Evolutionary conservation across 2,888 invertebrate genomes (phyloP), one percentile per base, ranked within the genome.

Genomic region (Diadegma fenestrale): DNA sequence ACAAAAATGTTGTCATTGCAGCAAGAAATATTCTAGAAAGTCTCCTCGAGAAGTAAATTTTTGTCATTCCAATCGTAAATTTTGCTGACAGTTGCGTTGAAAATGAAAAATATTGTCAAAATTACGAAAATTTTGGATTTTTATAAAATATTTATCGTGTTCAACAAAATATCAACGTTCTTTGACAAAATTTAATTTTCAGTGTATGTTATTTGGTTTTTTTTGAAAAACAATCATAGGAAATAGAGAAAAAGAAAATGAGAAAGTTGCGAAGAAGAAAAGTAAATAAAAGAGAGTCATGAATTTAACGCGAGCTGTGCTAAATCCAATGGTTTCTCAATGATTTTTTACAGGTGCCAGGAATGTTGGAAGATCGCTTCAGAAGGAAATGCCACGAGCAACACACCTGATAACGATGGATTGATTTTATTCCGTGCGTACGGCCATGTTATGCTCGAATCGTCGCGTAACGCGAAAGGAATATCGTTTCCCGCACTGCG

Each of bases 331-430:
- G 73, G 82, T 82, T 82, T 82, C 37, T 79, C 51, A 80, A 83
- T 86, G 72, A 69, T 80, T 86, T 80, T 94, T 95, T 95, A 92
- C 95, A 95, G 95, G 94, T 95, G 89, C 95, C 95, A 86, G 96
- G 96, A 87, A 94, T 95, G 90, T 94, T 96, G 91, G 95, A 95
- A 90, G 95, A 95, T 88, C 95, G 95, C 90, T 96, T 95, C 94
- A 93, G 93, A 89, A 92, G 92, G 88, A 94, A 93, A 91, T 92
- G 90, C 87, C 92, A 92, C 83, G 90, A 90, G 72, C 91, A 92
- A 88, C 91, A 91, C 88, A 93, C 92, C 89, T 93, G 94, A 94
- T 93, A 92, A 85, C 89, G 85, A 90, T 89, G 87, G 87, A 87
- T 88, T 88, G 87, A 69, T 87, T 77, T 87, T 85, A 85, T 78